Evolutionary conservation across 1,140 invertebrate species (phyloP).

Genomic region (Drosophila pseudoananassae): DNA sequence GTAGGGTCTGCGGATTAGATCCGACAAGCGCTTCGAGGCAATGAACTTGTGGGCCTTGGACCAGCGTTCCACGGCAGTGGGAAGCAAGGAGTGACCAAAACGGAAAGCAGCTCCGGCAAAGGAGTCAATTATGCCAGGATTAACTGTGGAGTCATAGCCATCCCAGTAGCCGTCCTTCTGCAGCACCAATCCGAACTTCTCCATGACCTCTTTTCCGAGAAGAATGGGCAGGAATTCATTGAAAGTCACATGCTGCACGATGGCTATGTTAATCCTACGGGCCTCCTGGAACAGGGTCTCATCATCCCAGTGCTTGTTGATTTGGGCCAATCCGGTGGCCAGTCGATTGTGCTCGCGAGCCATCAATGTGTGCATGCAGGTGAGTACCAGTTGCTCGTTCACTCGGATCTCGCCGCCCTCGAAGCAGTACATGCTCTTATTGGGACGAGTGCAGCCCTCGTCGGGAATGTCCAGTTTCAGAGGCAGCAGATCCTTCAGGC

Average conservation of each 20-base stretch:
- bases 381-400: conserved; percentile 95
- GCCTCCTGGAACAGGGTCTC: conserved; percentile 97
- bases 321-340: conserved; percentile 89
- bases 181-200: conserved; percentile 93
- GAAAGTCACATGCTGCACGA: conserved; percentile 96
- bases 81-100: conserved; percentile 95
- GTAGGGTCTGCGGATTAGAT: conserved; percentile 94
- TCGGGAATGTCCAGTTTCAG: conserved; percentile 95
- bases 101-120: conserved; percentile 95
- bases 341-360: conserved; percentile 94
- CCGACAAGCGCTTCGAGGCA: conserved; percentile 94
- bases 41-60: conserved; percentile 97
- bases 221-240: conserved; percentile 97
- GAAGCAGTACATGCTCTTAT: conserved; percentile 95
- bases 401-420: conserved; percentile 97
- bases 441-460: conserved; percentile 95
- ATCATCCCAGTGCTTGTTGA: conserved; percentile 98
- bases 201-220: conserved; percentile 96
- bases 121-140: conserved; percentile 93
- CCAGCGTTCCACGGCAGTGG: conserved; percentile 95
- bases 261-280: conserved; percentile 93
- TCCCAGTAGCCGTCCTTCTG: conserved; percentile 96
- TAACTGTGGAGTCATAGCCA: conserved; percentile 93
- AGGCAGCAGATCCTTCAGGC: conserved; percentile 94
- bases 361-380: conserved; percentile 96